Base-by-base conservation (phyloP, 2,797 vertebrate genomes). In the Otolemur crassicaudatus region DNA sequence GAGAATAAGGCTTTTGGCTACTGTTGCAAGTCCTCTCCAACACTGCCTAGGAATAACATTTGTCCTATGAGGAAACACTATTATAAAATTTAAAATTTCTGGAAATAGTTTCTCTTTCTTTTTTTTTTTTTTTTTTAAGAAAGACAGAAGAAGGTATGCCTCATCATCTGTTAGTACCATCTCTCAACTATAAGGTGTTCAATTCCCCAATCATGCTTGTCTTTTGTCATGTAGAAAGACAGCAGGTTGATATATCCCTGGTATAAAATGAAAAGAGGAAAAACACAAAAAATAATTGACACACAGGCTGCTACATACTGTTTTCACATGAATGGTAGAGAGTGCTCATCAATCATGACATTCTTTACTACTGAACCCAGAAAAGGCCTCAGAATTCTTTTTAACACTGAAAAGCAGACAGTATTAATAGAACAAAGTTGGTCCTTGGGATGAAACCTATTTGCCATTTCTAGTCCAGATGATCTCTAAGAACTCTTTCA, bases 161-260 rank as follows among this genome's bases (percentile, higher is more conserved):
- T 97, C 88, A 92, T 97, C 92, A 92, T 97, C 92, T 97, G 65
- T 95, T 96, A 94, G 90, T 96, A 97, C 91, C 94, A 97, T 93
- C 94, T 94, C 96, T 97, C 70, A 97, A 91, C 86, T 97, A 96
- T 93, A 96, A 86, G 94, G 70, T 94, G 90, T 97, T 97, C 65
- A 88, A 91, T 96, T 96, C 92, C 70, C 61, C 2, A 79, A 46
- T 95, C 60, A 97, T 79, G 95, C 61, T 87, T 97, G 70, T 94
- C 87, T 82, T 92, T 84, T 72, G 90, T 97, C 95, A n/a, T 0
- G 46, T 76, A 95, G 88, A 97, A 96, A 73, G 27, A 67, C 53
- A 37, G 20, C 56, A 29, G 46, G 6, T 56, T 79, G 72, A 86
- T 81, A 67, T 53, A 95, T 60, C 9, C 14, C 73, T 92, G 80